Percentiles rank a stretch among this genome's conserved stretches.
These are phyloP conservation scores for Gallinago paraguaiae DNA, from an alignment of 2,113 vertebrate genomes.

Conservation along the genomic window DNA sequence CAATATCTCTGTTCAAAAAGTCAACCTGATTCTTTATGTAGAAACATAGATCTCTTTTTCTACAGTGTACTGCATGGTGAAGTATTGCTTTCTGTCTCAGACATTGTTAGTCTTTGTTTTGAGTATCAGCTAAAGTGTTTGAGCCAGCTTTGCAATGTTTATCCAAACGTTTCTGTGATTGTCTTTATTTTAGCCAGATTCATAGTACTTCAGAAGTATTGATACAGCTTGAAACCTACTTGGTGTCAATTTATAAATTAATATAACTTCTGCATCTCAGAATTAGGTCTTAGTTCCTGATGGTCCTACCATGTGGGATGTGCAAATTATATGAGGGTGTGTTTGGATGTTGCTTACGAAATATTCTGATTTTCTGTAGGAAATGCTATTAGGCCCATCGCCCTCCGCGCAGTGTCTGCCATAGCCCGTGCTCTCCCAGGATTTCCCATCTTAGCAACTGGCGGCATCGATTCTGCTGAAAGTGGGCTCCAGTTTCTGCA, in stretches of 20 bases:
- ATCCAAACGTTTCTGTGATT: not conserved
- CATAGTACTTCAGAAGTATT: not conserved
- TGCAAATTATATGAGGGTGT: not conserved
- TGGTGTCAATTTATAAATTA: not conserved
- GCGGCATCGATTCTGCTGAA: constrained; percentile 96
- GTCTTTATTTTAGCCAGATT: not conserved
- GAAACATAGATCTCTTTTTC: not conserved
- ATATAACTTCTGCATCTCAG: not conserved
- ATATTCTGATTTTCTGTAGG: constrained; percentile 70
- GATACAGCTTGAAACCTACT: not conserved
- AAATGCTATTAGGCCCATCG: constrained; percentile 89
- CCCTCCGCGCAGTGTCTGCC: constrained; percentile 87
- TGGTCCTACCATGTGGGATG: not conserved
- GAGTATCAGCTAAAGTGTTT: constrained; percentile 30
- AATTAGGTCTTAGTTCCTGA: not conserved
- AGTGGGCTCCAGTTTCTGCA: constrained; percentile 91
- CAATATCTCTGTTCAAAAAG: not conserved
- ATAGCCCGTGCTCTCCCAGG: constrained; percentile 85
- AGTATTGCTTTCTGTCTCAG: not conserved
- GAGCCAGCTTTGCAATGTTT: not conserved
- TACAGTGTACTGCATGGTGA: not conserved
- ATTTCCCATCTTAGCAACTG: constrained; percentile 90
- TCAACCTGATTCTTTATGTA: not conserved
- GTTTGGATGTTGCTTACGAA: not conserved
- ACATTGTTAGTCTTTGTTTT: constrained; percentile 21